Conservation (phyloP, 1,140 invertebrate species). For the Aphidius ervi region DNA sequence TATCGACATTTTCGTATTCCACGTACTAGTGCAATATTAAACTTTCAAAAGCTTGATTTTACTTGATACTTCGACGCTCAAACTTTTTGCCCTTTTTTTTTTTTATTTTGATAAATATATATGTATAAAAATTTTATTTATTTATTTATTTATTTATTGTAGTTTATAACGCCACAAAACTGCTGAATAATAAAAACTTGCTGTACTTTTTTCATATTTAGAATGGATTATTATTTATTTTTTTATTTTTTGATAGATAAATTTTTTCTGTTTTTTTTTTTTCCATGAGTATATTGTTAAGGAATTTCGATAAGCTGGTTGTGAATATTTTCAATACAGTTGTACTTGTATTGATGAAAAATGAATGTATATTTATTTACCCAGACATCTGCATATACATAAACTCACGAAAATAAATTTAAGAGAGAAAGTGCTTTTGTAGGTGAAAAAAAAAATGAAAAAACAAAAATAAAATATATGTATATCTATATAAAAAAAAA, state of each 20-base stretch:
- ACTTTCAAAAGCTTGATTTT: slow-evolving; percentile 21
- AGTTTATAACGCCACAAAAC: too few relatives aligned
- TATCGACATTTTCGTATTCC: slow-evolving; percentile 20
- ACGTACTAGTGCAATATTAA: slow-evolving; percentile 20
- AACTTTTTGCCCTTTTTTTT: slow-evolving; percentile 2
- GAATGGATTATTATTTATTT: too few relatives aligned
- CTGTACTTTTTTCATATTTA: not conserved
- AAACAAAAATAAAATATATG: too few relatives aligned
- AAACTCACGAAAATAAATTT: too few relatives aligned
- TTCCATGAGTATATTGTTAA: too few relatives aligned
- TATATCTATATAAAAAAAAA: not conserved
- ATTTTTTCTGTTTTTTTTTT: not conserved
- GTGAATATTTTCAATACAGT: too few relatives aligned
- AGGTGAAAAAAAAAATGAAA: not conserved
- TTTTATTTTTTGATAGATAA: not conserved
- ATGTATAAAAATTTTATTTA: not conserved
- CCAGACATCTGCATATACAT: too few relatives aligned
- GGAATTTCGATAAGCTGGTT: too few relatives aligned
- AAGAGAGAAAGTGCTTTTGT: not conserved
- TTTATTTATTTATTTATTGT: not conserved
- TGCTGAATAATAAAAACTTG: too few relatives aligned
- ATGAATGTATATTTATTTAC: too few relatives aligned
- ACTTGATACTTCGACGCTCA: not conserved
- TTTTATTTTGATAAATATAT: slow-evolving; percentile 1
- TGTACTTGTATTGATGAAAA: too few relatives aligned